Base-by-base conservation (phyloP, 2,888 invertebrate genomes). In the Mythimna pallens region DNA sequence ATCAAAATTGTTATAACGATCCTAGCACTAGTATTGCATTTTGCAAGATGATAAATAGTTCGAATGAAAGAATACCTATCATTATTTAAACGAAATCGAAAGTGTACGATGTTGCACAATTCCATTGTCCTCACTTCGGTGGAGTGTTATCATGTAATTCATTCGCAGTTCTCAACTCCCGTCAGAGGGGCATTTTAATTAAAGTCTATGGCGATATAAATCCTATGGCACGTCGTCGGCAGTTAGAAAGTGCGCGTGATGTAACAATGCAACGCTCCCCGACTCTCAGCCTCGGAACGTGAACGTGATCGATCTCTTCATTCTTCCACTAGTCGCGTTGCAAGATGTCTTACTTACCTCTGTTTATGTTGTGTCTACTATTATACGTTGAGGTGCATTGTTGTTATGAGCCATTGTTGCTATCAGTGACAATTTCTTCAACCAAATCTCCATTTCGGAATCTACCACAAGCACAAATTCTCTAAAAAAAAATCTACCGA, bases 221-320 rank as follows among this genome's bases (percentile, higher is more conserved):
- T 94, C 92, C 91, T 91, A 91, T 88, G 84, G 91, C 89, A 91
- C 89, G 90, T 91, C 88, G 90, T 86, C 89, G 87, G 88, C 85
- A 88, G 90, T 93, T 94, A 94, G 94, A 94, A 94, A 94, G 94
- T 93, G 87, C 89, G 88, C 90, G 91, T 94, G 93, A 94, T 90
- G 94, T 92, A 94, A 94, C 92, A 92, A 92, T 92, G 90, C 90
- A 89, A 87, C 88, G 87, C 83, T 87, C 86, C 87, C 89, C 79
- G 74, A 78, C 69, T 78, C 83, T 83, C 78, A 81, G 83, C 86
- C 86, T 76, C 86, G 86, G 87, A 89, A 90, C 92, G 92, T 92
- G 87, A 89, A 91, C 92, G 92, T 92, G 93, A 91, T 92, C 87
- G 91, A 92, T 91, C 89, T 89, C 86, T 90, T 91, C 86, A 86